phyloP scores from a whole-genome alignment of 2,113 vertebrate genomes.

The Spilogale gracilis region DNA sequence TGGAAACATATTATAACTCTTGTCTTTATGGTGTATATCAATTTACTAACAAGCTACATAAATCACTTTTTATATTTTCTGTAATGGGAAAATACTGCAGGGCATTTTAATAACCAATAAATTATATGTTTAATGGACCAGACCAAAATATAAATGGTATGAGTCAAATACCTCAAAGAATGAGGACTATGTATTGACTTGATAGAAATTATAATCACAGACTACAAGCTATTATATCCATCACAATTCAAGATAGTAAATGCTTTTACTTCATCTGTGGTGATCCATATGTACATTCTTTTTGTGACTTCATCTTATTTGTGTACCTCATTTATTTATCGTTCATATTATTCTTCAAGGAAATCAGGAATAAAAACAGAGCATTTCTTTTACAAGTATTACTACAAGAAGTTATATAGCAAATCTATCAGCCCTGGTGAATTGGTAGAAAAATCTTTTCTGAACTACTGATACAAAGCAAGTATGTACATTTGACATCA shows the following conservation, averaged over 20 bases:
- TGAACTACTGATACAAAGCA: slow-evolving; percentile 29
- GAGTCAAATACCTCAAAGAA: slow-evolving; percentile 66
- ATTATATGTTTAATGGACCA: slow-evolving; percentile 81
- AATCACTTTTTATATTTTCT: slow-evolving; percentile 74
- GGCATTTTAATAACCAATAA: slow-evolving; percentile 81
- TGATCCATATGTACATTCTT: slow-evolving; percentile 68
- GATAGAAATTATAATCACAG: slow-evolving; percentile 69
- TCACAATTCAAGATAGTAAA: slow-evolving; percentile 45
- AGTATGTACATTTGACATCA: neutral
- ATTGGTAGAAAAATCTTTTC: slow-evolving; percentile 44
- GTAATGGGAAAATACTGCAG: slow-evolving; percentile 73
- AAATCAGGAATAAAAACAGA: slow-evolving; percentile 66
- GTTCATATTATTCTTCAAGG: slow-evolving; percentile 60
- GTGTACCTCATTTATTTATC: slow-evolving; percentile 67
- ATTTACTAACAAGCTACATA: slow-evolving; percentile 71
- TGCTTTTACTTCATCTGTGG: slow-evolving; percentile 73
- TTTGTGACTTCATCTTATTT: slow-evolving; percentile 71
- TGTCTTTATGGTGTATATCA: slow-evolving; percentile 78
- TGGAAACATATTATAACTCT: slow-evolving; percentile 76
- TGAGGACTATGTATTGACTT: slow-evolving; percentile 57
- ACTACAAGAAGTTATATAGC: slow-evolving; percentile 56
- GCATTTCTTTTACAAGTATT: slow-evolving; percentile 59
- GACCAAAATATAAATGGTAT: slow-evolving; percentile 74
- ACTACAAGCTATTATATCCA: slow-evolving; percentile 59
- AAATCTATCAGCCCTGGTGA: slow-evolving; percentile 39